phyloP scores from a whole-genome alignment of 2,797 vertebrate genomes.

The Morus bassanus region DNA sequence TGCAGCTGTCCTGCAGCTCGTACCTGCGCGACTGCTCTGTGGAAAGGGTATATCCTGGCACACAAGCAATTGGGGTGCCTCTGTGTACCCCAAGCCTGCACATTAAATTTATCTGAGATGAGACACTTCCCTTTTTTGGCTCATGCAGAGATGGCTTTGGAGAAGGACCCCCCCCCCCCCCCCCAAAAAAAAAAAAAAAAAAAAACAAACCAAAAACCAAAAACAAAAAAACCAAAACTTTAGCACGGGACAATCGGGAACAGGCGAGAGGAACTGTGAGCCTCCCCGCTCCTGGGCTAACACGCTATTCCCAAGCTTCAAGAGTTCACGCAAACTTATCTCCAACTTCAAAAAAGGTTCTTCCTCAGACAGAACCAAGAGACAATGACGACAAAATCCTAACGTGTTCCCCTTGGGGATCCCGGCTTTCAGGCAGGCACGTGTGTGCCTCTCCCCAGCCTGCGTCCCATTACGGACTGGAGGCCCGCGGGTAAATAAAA shows the following conservation, averaged over 20 bases:
- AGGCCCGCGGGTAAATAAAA: background rate
- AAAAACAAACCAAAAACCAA: too few relatives aligned
- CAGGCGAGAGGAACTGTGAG: accelerated
- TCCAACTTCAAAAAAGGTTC: background rate
- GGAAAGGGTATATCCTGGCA: background rate
- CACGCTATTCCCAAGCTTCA: background rate
- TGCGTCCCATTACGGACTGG: background rate
- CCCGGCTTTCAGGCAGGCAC: background rate
- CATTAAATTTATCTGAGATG: accelerated
- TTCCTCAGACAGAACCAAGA: background rate
- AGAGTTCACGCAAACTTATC: background rate
- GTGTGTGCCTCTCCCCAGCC: background rate
- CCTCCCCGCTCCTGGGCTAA: background rate
- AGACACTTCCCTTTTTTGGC: accelerated
- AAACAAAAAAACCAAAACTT: too few relatives aligned
- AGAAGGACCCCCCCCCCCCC: too few relatives aligned
- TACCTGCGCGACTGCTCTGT: accelerated
- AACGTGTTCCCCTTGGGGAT: accelerated
- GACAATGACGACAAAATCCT: accelerated
- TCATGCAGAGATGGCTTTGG: background rate
- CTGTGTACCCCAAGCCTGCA: accelerated
- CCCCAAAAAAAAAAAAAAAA: too few relatives aligned
- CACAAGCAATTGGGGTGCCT: accelerated
- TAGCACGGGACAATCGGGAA: accelerated
- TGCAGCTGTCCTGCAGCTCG: accelerated